Evolutionary conservation across 2,113 vertebrate genomes (phyloP).

Genomic region (Rhinichthys klamathensis): DNA sequence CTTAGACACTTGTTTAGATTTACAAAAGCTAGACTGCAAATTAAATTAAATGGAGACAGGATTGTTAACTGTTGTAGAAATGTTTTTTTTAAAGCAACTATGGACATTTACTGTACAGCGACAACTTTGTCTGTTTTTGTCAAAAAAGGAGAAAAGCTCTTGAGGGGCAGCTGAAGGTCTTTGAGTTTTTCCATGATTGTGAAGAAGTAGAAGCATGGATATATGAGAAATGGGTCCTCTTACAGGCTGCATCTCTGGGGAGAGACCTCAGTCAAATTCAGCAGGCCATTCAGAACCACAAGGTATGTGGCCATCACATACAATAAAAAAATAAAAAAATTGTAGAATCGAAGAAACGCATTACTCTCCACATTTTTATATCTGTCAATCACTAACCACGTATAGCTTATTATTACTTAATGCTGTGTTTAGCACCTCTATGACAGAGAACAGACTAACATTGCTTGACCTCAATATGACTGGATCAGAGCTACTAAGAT

Average conservation of each 20-base stretch:
- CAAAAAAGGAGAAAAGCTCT: conserved; percentile 77
- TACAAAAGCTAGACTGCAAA: neutral
- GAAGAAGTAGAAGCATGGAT: conserved; percentile 85
- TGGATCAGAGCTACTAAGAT: conserved; percentile 2
- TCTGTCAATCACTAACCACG: neutral
- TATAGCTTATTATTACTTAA: neutral
- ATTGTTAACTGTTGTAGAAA: neutral
- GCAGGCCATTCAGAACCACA: conserved; percentile 81
- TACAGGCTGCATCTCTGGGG: conserved; percentile 72
- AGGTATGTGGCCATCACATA: conserved; percentile 73
- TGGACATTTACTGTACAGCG: neutral
- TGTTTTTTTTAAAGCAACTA: neutral
- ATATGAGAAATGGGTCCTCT: conserved; percentile 74
- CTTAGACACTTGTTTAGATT: neutral
- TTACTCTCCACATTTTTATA: neutral
- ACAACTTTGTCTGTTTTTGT: neutral
- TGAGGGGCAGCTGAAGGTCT: conserved; percentile 78
- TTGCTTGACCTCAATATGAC: neutral
- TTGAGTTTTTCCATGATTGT: conserved; percentile 82
- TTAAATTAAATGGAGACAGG: neutral
- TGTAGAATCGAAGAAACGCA: neutral
- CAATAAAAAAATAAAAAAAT: neutral
- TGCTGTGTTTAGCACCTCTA: neutral
- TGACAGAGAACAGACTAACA: neutral
- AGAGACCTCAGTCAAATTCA: conserved; percentile 80